Percentiles rank a stretch among this genome's conserved stretches.
These are phyloP conservation scores for Drosophila austrosaltans DNA, from an alignment of 2,888 invertebrate genomes.

Conservation along the genomic window DNA sequence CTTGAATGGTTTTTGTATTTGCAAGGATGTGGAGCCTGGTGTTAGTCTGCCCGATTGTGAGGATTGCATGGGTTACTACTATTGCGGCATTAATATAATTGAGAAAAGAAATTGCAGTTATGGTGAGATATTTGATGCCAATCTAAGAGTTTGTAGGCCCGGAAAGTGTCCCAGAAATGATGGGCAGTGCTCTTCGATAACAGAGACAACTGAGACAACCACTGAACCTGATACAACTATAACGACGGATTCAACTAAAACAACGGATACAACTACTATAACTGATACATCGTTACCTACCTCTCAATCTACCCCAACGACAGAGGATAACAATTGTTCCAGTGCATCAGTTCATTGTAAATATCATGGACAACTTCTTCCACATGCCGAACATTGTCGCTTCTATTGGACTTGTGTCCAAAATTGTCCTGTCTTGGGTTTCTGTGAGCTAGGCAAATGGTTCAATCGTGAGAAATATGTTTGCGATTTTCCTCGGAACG, in stretches of 20 bases:
- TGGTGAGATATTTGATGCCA: constrained; percentile 34
- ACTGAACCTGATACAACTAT: neutral
- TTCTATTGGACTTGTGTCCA: constrained; percentile 57
- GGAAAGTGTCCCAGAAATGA: constrained; percentile 60
- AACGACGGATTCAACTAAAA: too few relatives aligned
- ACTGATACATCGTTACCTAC: neutral
- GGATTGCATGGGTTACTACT: constrained; percentile 57
- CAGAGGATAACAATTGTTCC: constrained; percentile 25
- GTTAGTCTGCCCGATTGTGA: constrained; percentile 54
- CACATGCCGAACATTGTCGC: constrained; percentile 57
- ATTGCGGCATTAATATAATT: constrained; percentile 31
- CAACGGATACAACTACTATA: neutral
- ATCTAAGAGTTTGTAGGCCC: constrained; percentile 33
- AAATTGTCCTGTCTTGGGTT: constrained; percentile 50
- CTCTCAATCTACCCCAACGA: neutral
- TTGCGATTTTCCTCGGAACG: constrained; percentile 51
- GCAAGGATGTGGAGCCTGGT: constrained; percentile 44
- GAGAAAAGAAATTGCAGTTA: constrained; percentile 29
- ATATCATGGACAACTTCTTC: constrained; percentile 53
- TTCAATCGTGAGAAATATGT: constrained; percentile 51
- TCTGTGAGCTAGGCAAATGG: constrained; percentile 66
- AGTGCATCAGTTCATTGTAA: constrained; percentile 40
- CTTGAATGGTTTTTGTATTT: constrained; percentile 41
- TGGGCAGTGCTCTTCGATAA: constrained; percentile 16
- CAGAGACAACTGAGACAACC: neutral